Percentiles rank a stretch among this genome's conserved stretches.
Evolutionary conservation across 2,113 vertebrate genomes (phyloP).

Genomic region (Tauraco erythrolophus): DNA sequence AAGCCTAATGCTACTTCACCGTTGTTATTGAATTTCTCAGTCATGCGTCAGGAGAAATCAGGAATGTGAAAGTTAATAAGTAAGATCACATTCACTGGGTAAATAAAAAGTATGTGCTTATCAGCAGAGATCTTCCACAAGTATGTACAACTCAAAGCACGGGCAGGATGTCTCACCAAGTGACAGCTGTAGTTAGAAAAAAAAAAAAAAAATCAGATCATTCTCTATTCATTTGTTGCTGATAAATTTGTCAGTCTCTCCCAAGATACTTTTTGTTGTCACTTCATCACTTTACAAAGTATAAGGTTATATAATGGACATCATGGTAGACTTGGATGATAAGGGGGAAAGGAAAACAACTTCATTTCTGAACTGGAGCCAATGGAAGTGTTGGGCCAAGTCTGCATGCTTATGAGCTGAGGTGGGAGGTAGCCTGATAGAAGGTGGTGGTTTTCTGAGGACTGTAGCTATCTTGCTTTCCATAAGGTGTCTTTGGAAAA

Average conservation of each 20-base stretch:
- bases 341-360: constrained; percentile 7
- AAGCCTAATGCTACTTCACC: neutral
- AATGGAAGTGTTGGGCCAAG: neutral
- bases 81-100: constrained; percentile 29
- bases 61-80: constrained; percentile 32
- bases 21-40: neutral
- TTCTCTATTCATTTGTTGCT: neutral
- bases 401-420: neutral
- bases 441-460: neutral
- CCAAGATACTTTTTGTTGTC: neutral
- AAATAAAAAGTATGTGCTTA: constrained; percentile 40
- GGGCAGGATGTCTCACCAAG: constrained; percentile 17
- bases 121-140: constrained; percentile 39
- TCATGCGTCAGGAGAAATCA: neutral
- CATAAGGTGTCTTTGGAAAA: neutral
- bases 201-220: neutral
- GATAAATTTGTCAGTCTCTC: constrained; percentile 45
- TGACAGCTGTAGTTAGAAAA: neutral
- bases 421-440: neutral
- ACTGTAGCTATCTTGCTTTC: neutral
- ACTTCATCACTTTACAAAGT: constrained; percentile 33
- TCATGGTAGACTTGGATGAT: neutral
- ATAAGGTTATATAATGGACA: neutral
- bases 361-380: constrained; percentile 21
- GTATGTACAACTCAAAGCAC: neutral